phyloP scores from a whole-genome alignment of 2,888 invertebrate species.

The Cosmorhoe ocellata region DNA sequence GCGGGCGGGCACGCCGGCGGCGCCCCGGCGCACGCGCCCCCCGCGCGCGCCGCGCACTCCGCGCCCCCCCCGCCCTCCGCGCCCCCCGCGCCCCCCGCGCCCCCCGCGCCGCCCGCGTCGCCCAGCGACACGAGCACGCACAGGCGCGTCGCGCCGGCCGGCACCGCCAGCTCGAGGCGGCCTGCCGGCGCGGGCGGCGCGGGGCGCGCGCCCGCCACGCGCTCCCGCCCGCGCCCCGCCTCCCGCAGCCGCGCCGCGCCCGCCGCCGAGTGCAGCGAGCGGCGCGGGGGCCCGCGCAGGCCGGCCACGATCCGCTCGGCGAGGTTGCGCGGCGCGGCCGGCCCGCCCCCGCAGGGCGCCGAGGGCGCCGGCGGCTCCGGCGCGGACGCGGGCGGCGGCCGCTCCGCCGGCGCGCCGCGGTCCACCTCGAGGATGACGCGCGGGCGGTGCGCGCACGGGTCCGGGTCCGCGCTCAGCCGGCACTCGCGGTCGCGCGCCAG shows the following conservation, averaged over 20 bases:
- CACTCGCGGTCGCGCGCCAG: conserved; percentile 45
- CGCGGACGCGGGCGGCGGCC: not conserved
- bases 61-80: not conserved
- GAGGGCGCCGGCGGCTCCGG: conserved; percentile 2
- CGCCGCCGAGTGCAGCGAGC: conserved; percentile 33
- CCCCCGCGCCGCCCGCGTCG: not conserved
- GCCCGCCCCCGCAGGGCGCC: not conserved
- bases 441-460: conserved; percentile 56
- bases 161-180: conserved; percentile 11
- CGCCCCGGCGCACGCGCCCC: not conserved
- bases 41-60: not conserved
- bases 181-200: not conserved
- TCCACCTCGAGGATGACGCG: conserved; percentile 50
- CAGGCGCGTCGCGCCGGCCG: not conserved
- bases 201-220: not conserved
- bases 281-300: conserved; percentile 19
- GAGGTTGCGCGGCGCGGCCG: conserved; percentile 5
- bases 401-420: conserved; percentile 29
- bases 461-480: conserved; percentile 29
- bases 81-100: not conserved
- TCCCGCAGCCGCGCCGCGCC: conserved; percentile 25
- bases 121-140: conserved; percentile 10
- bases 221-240: conserved; percentile 46
- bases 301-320: conserved; percentile 36
- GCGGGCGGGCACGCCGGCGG: not conserved